Evolutionary conservation across 92 coral and sea anemone genomes (phyloP).

Genomic region (Ricordea florida): DNA sequence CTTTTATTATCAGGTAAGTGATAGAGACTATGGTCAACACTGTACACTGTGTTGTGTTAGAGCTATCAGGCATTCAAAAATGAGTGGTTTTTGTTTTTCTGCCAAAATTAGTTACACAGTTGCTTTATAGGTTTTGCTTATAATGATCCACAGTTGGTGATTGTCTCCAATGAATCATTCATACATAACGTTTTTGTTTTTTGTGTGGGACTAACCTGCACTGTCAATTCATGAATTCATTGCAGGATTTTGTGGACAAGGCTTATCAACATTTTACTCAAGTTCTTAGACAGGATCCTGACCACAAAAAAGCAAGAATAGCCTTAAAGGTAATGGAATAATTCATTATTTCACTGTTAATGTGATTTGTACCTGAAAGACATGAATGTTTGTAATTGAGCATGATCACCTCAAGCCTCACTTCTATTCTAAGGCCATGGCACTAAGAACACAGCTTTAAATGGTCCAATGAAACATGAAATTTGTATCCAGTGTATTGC

Average conservation of each 20-base stretch:
- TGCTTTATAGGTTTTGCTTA: not conserved
- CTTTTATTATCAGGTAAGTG: constrained; percentile 89
- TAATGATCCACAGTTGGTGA: not conserved
- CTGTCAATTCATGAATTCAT: not conserved
- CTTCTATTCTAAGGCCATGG: too few relatives aligned
- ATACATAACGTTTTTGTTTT: too few relatives aligned
- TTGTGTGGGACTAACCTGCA: too few relatives aligned
- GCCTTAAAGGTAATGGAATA: constrained; percentile 70
- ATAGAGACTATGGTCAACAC: not conserved
- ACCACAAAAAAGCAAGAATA: constrained; percentile 88
- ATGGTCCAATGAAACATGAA: too few relatives aligned
- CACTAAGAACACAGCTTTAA: too few relatives aligned
- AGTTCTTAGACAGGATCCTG: constrained; percentile 92
- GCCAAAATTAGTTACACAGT: not conserved
- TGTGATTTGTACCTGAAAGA: constrained; percentile 11
- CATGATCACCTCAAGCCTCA: too few relatives aligned
- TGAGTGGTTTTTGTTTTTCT: not conserved
- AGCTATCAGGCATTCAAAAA: too few relatives aligned
- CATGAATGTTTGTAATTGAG: too few relatives aligned
- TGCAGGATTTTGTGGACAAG: constrained; percentile 91
- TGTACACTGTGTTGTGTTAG: too few relatives aligned
- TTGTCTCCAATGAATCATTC: too few relatives aligned
- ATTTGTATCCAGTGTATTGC: too few relatives aligned
- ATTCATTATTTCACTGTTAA: not conserved
- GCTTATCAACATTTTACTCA: constrained; percentile 92